Evolutionary conservation across 1,140 invertebrate species (phyloP), one percentile per base, ranked within the genome.

Genomic region (Dendrolimus punctatus): DNA sequence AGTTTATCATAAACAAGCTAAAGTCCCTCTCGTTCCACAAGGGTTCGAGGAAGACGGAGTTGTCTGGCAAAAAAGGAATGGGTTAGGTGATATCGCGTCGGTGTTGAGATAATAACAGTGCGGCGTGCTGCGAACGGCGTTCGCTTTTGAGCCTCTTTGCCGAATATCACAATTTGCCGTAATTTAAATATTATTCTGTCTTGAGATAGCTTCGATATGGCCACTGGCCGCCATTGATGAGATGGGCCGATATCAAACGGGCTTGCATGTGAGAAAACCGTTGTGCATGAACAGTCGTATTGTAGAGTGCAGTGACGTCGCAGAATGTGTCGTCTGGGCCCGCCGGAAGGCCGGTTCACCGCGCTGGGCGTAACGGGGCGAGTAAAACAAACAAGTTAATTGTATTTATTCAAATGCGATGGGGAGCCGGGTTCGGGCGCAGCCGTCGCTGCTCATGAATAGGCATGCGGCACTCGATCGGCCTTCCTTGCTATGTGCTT

Each of bases 81-180:
- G 68, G 59, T 75, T 71, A 80, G 71, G 68, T 71, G 68, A 72
- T 68, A 65, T 68, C 62, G 68, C 58, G 72, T 73, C 80, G 77
- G 82, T 83, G 82, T 83, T 82, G 79, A 83, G 82, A 83, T 85
- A 85, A 85, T 85, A 76, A 83, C 80, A 83, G 82, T 75, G 76
- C 71, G 58, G 63, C 54, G 67, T 42, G 57, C 64, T 57, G 72
- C 66, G 46, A 65, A 46, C 58, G 48, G 62, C 60, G 53, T 52
- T 60, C 55, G 49, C 62, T 70, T 77, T 80, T 75, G 71, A 72
- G 58, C 59, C 64, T 68, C 63, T 68, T 71, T 71, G 76, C 71
- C 71, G 68, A 80, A 80, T 77, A 75, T 71, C 56, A 67, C 64
- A 68, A 77, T 78, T 71, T 74, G 64, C 60, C 45, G 52, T 59